Conservation (phyloP, 2,888 invertebrate species). For the Bimastos eiseni region DNA sequence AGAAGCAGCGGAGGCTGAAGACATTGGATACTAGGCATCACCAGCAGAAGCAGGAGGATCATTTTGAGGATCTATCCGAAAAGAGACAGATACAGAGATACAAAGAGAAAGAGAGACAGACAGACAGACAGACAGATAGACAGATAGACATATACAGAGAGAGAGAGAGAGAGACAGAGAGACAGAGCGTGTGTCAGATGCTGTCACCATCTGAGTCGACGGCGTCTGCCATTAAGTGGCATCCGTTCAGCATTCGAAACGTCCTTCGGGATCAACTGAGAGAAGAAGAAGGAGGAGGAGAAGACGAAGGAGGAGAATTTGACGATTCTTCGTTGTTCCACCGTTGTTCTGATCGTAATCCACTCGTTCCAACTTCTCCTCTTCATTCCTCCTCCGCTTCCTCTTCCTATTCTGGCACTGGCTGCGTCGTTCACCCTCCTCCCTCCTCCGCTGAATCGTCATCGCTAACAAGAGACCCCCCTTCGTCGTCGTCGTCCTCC, state of each 20-base stretch:
- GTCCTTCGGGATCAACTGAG: constrained; percentile 30
- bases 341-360: neutral
- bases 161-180: too few relatives aligned
- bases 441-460: too few relatives aligned
- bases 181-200: neutral
- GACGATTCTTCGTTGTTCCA: too few relatives aligned
- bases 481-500: neutral
- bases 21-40: neutral
- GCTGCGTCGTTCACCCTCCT: neutral
- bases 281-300: neutral
- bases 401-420: neutral
- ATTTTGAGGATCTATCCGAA: neutral
- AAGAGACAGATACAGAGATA: too few relatives aligned
- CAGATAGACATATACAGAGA: too few relatives aligned
- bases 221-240: neutral
- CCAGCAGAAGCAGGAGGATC: neutral
- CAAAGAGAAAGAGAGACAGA: too few relatives aligned
- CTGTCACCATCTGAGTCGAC: neutral
- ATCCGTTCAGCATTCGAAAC: constrained; percentile 31
- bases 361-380: neutral
- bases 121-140: neutral
- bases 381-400: neutral
- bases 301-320: neutral
- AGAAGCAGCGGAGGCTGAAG: neutral
- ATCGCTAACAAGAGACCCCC: too few relatives aligned